Evolutionary conservation across 2,113 vertebrate genomes (phyloP).

Genomic region (Lota lota): DNA sequence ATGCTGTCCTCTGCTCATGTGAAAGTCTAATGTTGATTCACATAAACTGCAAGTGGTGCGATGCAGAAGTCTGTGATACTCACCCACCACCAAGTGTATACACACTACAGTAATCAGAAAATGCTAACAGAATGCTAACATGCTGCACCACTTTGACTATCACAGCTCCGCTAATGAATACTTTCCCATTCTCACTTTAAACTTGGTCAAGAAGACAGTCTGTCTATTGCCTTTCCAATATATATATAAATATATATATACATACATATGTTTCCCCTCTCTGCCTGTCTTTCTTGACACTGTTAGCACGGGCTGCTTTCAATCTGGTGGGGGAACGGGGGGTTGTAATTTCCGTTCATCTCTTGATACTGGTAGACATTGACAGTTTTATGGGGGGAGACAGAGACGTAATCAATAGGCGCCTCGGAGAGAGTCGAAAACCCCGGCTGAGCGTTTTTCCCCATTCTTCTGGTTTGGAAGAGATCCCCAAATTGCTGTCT

Average conservation of each 20-base stretch:
- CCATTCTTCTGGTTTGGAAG: slow-evolving; percentile 66
- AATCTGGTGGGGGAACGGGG: slow-evolving; percentile 50
- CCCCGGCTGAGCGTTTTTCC: slow-evolving; percentile 38
- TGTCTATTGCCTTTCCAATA: too few species aligned
- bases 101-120: too few species aligned
- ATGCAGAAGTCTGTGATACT: not conserved
- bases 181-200: slow-evolving; percentile 12
- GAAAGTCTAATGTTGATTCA: not conserved
- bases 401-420: slow-evolving; percentile 68
- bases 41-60: slow-evolving; percentile 2
- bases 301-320: slow-evolving; percentile 31
- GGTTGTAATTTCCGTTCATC: slow-evolving; percentile 58
- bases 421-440: slow-evolving; percentile 56
- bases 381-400: slow-evolving; percentile 67
- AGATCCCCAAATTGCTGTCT: slow-evolving; percentile 55
- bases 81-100: too few species aligned
- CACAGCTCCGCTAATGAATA: slow-evolving; percentile 23
- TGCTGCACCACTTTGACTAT: not conserved
- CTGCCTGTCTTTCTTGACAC: slow-evolving; percentile 17
- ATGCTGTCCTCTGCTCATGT: not conserved
- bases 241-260: too few species aligned
- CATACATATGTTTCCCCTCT: slow-evolving; percentile 7
- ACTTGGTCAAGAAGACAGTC: too few species aligned
- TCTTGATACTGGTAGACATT: slow-evolving; percentile 60
- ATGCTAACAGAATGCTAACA: not conserved